These are phyloP conservation scores for Epinephelus coioides DNA, from an alignment of 2,797 vertebrate species.

Conservation along the genomic window DNA sequence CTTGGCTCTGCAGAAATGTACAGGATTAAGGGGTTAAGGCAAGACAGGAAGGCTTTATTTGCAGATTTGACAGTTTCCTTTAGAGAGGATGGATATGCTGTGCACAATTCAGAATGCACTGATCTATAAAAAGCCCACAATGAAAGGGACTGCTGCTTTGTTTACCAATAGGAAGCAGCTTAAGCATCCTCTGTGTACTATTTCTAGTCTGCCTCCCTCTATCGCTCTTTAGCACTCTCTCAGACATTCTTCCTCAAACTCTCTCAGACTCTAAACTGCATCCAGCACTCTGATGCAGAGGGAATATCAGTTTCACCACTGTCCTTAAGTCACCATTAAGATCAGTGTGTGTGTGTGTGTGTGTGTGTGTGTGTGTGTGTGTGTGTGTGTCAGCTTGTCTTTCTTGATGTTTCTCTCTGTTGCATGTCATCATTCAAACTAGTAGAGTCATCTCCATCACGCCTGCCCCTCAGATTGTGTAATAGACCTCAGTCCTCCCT, in stretches of 20 bases:
- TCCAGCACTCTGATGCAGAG: conserved; percentile 1
- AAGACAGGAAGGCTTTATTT: not conserved
- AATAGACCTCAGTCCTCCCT: conserved; percentile 29
- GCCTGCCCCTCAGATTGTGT: conserved; percentile 30
- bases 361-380: not conserved
- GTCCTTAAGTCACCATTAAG: not conserved
- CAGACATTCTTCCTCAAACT: conserved; percentile 16
- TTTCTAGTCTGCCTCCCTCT: conserved; percentile 29
- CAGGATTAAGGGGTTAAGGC: conserved; percentile 2
- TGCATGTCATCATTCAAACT: conserved; percentile 36
- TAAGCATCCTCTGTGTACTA: conserved; percentile 28
- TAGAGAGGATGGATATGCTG: conserved; percentile 24
- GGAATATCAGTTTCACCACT: conserved; percentile 21
- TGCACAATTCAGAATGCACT: conserved; percentile 28
- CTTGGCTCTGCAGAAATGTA: not conserved
- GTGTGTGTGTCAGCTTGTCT: not conserved
- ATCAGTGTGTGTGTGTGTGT: not conserved
- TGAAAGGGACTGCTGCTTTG: conserved; percentile 52
- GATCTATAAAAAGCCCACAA: conserved; percentile 58
- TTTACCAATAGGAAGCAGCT: conserved; percentile 57
- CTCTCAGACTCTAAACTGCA: not conserved
- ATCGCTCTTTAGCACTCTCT: conserved; percentile 6
- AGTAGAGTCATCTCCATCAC: conserved; percentile 21
- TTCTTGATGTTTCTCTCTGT: not conserved
- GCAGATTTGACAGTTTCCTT: conserved; percentile 19